Conservation (phyloP, 2,113 vertebrate species). For the Dicaeum eximium region DNA sequence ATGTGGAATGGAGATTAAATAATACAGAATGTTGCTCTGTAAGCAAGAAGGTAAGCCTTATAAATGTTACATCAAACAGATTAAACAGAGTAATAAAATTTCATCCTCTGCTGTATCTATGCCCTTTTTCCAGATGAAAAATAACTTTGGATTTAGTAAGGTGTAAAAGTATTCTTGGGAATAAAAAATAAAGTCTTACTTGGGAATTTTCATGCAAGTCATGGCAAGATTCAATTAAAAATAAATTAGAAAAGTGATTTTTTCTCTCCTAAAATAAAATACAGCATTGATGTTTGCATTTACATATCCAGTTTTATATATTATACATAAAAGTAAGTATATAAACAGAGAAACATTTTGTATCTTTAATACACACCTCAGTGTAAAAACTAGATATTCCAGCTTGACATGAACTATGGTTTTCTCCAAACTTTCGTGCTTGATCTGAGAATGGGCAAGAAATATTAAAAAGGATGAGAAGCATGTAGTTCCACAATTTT, state of each 20-base stretch:
- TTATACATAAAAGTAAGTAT: neutral
- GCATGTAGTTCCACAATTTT: neutral
- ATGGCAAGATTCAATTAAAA: neutral
- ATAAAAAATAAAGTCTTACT: neutral
- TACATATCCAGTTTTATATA: neutral
- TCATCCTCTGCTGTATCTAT: neutral
- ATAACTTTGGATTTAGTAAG: neutral
- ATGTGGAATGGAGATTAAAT: neutral
- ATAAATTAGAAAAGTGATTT: neutral
- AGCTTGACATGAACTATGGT: constrained; percentile 82
- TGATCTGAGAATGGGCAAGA: constrained; percentile 67
- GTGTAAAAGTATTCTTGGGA: neutral
- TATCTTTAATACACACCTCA: constrained; percentile 69
- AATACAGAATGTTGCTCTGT: neutral
- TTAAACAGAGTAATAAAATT: neutral
- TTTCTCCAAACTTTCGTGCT: constrained; percentile 73
- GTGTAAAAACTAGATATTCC: constrained; percentile 82
- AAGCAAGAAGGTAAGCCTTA: neutral
- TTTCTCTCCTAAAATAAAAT: neutral
- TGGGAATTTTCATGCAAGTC: neutral
- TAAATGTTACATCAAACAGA: neutral
- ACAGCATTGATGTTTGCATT: neutral
- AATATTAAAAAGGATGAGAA: constrained; percentile 5
- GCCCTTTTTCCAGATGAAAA: neutral
- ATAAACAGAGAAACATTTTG: neutral